Conservation (phyloP, 1,140 invertebrate genomes). For the Temnothorax longispinosus region DNA sequence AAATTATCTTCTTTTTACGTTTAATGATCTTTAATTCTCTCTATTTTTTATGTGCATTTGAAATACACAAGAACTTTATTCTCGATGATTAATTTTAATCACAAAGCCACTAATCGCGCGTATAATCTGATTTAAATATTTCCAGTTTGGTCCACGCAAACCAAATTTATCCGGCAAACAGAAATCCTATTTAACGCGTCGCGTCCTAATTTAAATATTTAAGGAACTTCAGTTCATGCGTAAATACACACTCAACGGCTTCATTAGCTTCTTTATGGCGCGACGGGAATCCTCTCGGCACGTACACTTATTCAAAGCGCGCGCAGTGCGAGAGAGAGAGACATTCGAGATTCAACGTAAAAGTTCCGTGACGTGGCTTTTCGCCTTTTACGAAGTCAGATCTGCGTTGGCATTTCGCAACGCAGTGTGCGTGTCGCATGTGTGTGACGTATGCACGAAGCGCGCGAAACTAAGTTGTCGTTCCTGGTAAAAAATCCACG, state of each 20-base stretch:
- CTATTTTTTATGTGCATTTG: neutral
- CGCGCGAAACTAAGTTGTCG: conserved; percentile 60
- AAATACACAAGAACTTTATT: neutral
- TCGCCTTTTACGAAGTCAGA: conserved; percentile 42
- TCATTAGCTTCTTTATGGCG: conserved; percentile 39
- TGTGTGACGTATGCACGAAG: conserved; percentile 38
- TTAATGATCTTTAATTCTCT: neutral
- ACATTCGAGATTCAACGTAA: conserved; percentile 16
- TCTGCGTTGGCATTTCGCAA: conserved; percentile 20
- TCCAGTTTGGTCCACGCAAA: neutral
- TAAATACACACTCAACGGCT: conserved; percentile 18
- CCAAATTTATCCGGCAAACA: conserved; percentile 23
- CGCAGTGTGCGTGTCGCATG: neutral
- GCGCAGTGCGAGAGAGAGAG: neutral
- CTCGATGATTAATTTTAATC: conserved; percentile 2
- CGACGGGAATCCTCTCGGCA: neutral
- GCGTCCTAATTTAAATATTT: conserved; percentile 37
- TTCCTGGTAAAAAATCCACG: conserved; percentile 14
- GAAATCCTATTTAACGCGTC: conserved; percentile 24
- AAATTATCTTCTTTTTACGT: neutral
- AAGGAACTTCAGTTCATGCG: conserved; percentile 39
- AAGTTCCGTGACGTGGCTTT: conserved; percentile 51
- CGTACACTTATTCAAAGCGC: conserved; percentile 30
- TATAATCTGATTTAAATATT: conserved; percentile 20
- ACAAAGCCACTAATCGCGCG: neutral